A percentile compares a stretch with the other conserved stretches of the same genome.
These are phyloP conservation scores for Cepphus grylle DNA, from an alignment of 2,113 vertebrate species.

Conservation along the genomic window DNA sequence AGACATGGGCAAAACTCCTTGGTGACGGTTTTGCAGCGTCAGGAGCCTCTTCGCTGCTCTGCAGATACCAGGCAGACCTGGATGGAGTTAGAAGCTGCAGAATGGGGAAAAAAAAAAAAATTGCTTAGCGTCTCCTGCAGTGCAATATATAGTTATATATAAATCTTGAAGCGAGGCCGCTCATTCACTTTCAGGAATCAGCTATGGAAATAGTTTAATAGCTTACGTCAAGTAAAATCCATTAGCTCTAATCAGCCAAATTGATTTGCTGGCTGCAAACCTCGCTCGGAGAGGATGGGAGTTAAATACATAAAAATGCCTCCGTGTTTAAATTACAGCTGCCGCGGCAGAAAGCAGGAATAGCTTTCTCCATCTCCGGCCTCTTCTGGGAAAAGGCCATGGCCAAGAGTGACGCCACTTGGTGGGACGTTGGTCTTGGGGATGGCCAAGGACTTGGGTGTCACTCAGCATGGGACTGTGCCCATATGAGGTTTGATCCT, in stretches of 20 bases:
- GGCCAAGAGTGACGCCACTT: fast-evolving
- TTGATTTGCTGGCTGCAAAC: constrained; percentile 16
- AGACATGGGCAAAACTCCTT: not conserved
- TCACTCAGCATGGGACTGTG: too few relatives aligned
- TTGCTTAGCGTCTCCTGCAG: not conserved
- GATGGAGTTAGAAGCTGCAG: not conserved
- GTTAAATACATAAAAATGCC: not conserved
- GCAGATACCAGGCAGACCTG: not conserved
- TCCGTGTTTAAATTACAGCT: not conserved
- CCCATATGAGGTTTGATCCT: not conserved
- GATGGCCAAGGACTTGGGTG: not conserved
- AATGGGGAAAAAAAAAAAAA: not conserved
- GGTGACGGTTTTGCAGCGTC: not conserved
- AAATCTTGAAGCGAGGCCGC: not conserved
- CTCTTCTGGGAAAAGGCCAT: not conserved
- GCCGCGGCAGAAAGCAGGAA: not conserved
- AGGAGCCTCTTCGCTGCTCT: not conserved
- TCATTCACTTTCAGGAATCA: not conserved
- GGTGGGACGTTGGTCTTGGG: not conserved
- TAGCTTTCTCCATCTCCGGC: not conserved
- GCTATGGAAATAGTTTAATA: not conserved
- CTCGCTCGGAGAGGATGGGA: not conserved
- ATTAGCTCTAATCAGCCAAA: not conserved
- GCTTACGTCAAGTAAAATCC: not conserved
- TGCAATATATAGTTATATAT: not conserved